Percentiles rank a stretch among this genome's conserved stretches.
These are phyloP conservation scores for Callinectes sapidus DNA, from an alignment of 2,888 invertebrate genomes.

Conservation along the genomic window DNA sequence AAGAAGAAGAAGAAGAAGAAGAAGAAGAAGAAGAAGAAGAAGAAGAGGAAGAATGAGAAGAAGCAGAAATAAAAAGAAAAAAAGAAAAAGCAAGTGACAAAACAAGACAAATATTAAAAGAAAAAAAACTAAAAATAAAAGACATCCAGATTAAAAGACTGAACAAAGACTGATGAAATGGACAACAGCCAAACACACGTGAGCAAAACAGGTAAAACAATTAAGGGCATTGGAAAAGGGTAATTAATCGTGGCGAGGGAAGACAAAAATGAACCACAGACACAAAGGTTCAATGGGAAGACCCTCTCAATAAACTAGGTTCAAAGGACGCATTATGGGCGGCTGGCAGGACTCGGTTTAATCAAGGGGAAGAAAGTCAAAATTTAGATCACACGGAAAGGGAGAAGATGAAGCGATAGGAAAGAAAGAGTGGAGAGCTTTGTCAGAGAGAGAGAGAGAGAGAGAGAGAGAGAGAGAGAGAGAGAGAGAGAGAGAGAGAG, in stretches of 20 bases:
- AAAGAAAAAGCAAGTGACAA: neutral
- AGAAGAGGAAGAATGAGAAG: no score
- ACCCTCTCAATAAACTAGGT: neutral
- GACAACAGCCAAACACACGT: neutral
- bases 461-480: conserved; percentile 3
- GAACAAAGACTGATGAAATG: neutral
- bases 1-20: no score
- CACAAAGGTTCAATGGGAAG: neutral
- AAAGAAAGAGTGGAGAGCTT: neutral
- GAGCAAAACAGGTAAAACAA: neutral
- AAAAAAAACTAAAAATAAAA: neutral
- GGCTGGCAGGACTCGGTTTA: neutral
- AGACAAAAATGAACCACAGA: neutral
- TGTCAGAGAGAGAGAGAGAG: neutral
- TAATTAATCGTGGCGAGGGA: neutral
- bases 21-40: no score
- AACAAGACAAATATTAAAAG: no score
- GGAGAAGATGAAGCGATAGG: neutral
- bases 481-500: neutral
- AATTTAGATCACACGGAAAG: neutral
- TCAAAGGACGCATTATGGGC: neutral
- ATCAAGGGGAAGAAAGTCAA: conserved; percentile 8
- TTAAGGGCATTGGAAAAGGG: conserved; percentile 1
- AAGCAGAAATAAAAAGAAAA: no score
- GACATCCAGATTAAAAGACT: neutral